Evolutionary conservation across 2,888 invertebrate species (phyloP).

Genomic region (Pristionchus fissidentatus): DNA sequence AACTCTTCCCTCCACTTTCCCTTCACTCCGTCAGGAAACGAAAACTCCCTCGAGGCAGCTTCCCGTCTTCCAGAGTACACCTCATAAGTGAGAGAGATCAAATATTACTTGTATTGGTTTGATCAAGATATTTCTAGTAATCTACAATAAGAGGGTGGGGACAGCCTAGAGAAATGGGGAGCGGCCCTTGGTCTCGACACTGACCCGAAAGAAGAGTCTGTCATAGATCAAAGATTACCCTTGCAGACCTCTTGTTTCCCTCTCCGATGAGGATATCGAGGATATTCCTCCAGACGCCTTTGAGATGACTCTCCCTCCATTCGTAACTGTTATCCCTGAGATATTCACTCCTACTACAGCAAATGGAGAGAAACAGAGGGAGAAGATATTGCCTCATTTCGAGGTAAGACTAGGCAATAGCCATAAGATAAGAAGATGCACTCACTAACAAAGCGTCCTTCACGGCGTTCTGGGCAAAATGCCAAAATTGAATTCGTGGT

Average conservation of each 20-base stretch:
- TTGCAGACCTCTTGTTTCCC: slow-evolving; percentile 66
- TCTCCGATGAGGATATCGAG: slow-evolving; percentile 68
- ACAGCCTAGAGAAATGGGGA: no score
- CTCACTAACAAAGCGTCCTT: no score
- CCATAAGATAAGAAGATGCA: not conserved
- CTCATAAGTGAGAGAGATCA: slow-evolving; percentile 40
- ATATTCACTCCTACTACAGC: slow-evolving; percentile 36
- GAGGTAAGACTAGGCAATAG: not conserved
- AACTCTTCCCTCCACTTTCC: not conserved
- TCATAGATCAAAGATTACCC: slow-evolving; percentile 3
- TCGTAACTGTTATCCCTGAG: slow-evolving; percentile 65
- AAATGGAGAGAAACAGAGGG: slow-evolving; percentile 14
- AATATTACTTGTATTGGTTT: no score
- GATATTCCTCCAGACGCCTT: slow-evolving; percentile 72
- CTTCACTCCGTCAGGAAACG: slow-evolving; percentile 22
- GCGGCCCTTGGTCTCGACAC: no score
- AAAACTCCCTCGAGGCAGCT: slow-evolving; percentile 32
- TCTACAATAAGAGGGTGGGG: no score
- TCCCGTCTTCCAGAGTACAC: slow-evolving; percentile 51
- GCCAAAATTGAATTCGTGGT: no score
- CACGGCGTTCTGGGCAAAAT: no score
- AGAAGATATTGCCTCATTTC: slow-evolving; percentile 29
- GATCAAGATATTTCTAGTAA: no score
- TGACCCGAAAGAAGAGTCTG: not conserved
- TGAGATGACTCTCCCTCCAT: slow-evolving; percentile 71